These are phyloP conservation scores for Aphis gossypii DNA, from an alignment of 1,140 invertebrate genomes.

Conservation along the genomic window DNA sequence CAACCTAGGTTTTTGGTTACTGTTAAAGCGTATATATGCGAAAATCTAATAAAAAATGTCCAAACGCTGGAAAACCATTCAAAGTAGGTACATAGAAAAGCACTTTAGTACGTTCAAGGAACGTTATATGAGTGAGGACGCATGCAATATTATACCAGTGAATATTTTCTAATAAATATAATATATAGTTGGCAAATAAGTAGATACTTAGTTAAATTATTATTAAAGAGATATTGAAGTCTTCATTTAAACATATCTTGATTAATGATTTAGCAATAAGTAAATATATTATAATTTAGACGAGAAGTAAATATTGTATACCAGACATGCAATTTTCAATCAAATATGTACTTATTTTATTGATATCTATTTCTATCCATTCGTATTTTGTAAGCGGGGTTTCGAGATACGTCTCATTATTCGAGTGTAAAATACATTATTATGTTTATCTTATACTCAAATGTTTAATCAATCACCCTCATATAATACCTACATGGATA, in stretches of 20 bases:
- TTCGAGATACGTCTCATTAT: neutral
- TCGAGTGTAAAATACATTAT: neutral
- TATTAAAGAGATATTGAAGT: neutral
- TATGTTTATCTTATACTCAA: neutral
- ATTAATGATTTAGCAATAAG: neutral
- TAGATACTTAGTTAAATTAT: neutral
- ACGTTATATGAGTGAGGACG: neutral
- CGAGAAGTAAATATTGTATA: neutral
- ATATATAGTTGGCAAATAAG: neutral
- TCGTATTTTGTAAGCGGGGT: neutral
- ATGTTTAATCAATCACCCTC: neutral
- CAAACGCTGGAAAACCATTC: neutral
- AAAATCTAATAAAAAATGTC: conserved; percentile 1
- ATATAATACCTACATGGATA: neutral
- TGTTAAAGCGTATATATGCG: neutral
- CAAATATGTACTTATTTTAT: neutral
- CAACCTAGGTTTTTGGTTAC: neutral
- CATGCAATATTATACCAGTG: neutral
- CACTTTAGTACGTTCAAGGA: neutral
- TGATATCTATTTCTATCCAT: neutral
- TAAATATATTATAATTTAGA: neutral
- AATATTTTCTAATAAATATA: conserved; percentile 2
- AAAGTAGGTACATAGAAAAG: conserved; percentile 11
- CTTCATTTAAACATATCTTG: neutral
- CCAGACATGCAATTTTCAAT: neutral